These are phyloP conservation scores for Catocala nupta DNA, from an alignment of 2,888 invertebrate genomes.

Conservation along the genomic window DNA sequence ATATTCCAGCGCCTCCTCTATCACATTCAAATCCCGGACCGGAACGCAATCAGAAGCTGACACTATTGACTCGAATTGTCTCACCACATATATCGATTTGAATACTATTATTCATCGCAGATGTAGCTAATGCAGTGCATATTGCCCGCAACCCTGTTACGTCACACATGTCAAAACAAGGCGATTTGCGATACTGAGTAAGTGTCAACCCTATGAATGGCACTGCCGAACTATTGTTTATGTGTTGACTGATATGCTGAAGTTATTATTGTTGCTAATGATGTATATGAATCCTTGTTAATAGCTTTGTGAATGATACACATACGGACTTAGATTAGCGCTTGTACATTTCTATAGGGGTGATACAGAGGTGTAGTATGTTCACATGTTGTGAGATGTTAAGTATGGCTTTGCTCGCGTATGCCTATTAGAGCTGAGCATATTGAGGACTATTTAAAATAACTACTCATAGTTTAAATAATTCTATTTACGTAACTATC, in stretches of 20 bases:
- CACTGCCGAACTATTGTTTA: constrained; percentile 29
- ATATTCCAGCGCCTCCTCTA: not conserved
- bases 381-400: too few relatives aligned
- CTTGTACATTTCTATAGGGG: not conserved
- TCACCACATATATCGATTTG: constrained; percentile 18
- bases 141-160: constrained; percentile 17
- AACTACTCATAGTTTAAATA: too few relatives aligned
- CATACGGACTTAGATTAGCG: too few relatives aligned
- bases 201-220: constrained; percentile 5
- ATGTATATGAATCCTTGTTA: constrained; percentile 18
- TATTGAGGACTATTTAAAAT: too few relatives aligned
- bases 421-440: too few relatives aligned
- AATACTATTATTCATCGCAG: constrained; percentile 27
- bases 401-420: too few relatives aligned
- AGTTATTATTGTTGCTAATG: constrained; percentile 28
- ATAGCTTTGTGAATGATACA: too few relatives aligned
- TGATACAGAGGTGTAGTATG: not conserved
- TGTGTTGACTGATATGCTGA: constrained; percentile 28
- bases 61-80: constrained; percentile 15
- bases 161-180: constrained; percentile 46
- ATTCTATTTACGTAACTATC: too few relatives aligned
- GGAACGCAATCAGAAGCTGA: constrained; percentile 18
- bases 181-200: constrained; percentile 36
- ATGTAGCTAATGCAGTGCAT: constrained; percentile 19
- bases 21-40: constrained; percentile 2